Evolutionary conservation across 1,140 invertebrate genomes (phyloP).

Genomic region (Meteorus sp.): DNA sequence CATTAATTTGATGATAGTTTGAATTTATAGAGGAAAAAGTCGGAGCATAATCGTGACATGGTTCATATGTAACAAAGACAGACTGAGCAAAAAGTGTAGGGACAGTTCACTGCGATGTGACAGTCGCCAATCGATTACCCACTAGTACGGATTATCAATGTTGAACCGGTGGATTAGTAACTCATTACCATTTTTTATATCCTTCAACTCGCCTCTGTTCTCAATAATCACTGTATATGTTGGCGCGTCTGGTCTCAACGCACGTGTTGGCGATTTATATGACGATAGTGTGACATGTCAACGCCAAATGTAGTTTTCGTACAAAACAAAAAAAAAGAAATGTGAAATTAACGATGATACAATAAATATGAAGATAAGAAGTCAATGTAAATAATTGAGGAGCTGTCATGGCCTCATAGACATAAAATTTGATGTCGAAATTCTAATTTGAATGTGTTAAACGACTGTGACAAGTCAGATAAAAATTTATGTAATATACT

Average conservation of each 20-base stretch:
- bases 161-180: too few relatives aligned
- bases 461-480: not conserved
- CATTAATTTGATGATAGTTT: too few relatives aligned
- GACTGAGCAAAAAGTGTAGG: too few relatives aligned
- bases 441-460: slow-evolving; percentile 8
- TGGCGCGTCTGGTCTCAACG: slow-evolving; percentile 5
- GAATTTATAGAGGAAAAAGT: too few relatives aligned
- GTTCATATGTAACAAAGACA: too few relatives aligned
- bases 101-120: too few relatives aligned
- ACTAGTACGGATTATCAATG: too few relatives aligned
- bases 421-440: slow-evolving; percentile 5
- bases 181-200: too few relatives aligned
- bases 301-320: slow-evolving; percentile 46
- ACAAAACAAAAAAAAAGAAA: slow-evolving; percentile 35
- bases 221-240: too few relatives aligned
- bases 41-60: too few relatives aligned
- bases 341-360: slow-evolving; percentile 7
- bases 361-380: not conserved
- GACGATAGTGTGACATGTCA: not conserved
- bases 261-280: not conserved
- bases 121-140: too few relatives aligned
- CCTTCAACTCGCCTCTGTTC: slow-evolving; percentile 31
- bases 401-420: not conserved
- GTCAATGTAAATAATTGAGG: not conserved
- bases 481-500: slow-evolving; percentile 32